Percentiles rank a stretch among this genome's conserved stretches.
These are phyloP conservation scores for Coenobita brevimanus DNA, from an alignment of 1,140 invertebrate species.

Conservation along the genomic window DNA sequence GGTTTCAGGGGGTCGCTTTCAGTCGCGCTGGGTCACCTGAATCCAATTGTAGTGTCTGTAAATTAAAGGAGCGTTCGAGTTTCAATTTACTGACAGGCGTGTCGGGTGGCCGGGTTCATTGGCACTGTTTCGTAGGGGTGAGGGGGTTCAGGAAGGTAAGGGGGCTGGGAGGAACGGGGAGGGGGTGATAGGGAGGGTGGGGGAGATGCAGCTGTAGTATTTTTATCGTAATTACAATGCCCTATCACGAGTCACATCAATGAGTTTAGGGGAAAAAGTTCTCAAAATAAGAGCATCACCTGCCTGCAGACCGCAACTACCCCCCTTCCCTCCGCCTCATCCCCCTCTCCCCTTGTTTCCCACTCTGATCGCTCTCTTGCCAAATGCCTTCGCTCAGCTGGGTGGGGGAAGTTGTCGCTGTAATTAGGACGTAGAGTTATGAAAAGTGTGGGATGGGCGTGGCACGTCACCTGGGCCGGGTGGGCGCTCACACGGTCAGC, in stretches of 20 bases:
- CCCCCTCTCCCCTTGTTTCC: too few species aligned
- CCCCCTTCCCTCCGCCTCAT: too few species aligned
- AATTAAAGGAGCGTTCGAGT: too few species aligned
- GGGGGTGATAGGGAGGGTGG: not conserved
- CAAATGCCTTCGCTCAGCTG: not conserved
- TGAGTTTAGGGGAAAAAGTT: not conserved
- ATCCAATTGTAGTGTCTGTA: too few species aligned
- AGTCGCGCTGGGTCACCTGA: too few species aligned
- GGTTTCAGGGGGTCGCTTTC: too few species aligned
- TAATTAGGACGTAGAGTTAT: slow-evolving; percentile 9
- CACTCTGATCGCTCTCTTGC: slow-evolving; percentile 17
- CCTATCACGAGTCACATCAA: too few species aligned
- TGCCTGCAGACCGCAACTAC: not conserved
- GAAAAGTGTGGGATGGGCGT: slow-evolving; percentile 15
- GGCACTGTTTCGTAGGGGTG: not conserved
- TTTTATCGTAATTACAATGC: too few species aligned
- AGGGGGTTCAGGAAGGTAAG: not conserved
- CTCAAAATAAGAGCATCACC: not conserved
- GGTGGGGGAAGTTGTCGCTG: not conserved
- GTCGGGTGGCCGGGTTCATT: too few species aligned
- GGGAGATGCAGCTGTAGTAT: not conserved
- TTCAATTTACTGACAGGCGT: too few species aligned
- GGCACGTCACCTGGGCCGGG: slow-evolving; percentile 3
- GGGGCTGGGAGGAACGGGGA: not conserved
- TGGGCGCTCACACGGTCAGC: not conserved